Percentiles rank a stretch among this genome's conserved stretches.
Conservation (phyloP, 2,113 vertebrate genomes). For the Neotragus pygmaeus region DNA sequence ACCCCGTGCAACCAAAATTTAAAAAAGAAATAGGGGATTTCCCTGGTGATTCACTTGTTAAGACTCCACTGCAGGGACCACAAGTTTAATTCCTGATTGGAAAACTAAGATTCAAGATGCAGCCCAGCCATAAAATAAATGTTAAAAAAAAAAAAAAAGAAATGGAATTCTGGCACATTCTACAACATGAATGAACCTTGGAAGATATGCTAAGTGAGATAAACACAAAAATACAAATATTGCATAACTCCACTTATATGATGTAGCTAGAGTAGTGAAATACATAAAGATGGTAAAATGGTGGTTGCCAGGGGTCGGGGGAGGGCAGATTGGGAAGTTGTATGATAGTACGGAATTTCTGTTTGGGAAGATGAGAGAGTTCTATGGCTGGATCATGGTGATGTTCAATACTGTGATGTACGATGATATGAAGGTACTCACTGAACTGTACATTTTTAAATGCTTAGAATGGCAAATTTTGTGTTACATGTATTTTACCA, state of each 20-base stretch:
- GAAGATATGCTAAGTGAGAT: not conserved
- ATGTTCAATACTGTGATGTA: not conserved
- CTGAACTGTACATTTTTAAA: not conserved
- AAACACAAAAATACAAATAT: not conserved
- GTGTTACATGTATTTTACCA: not conserved
- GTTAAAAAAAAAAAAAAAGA: not conserved
- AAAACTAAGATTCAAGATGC: not conserved
- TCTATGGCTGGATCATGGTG: not conserved
- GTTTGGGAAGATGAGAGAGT: not conserved
- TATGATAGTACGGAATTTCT: not conserved
- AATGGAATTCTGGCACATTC: not conserved
- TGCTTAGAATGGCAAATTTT: not conserved
- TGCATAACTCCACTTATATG: not conserved
- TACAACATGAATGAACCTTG: not conserved
- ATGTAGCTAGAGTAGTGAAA: not conserved
- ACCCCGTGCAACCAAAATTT: not conserved
- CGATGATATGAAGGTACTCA: not conserved
- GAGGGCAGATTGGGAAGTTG: not conserved
- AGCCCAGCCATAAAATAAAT: not conserved
- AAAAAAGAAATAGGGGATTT: not conserved
- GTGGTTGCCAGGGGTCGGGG: not conserved
- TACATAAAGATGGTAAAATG: not conserved
- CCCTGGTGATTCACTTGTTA: not conserved
- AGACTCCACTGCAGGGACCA: not conserved
- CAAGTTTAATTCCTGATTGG: not conserved